Evolutionary conservation across 2,888 invertebrate species (phyloP).

Genomic region (Drosophila meridiana): DNA sequence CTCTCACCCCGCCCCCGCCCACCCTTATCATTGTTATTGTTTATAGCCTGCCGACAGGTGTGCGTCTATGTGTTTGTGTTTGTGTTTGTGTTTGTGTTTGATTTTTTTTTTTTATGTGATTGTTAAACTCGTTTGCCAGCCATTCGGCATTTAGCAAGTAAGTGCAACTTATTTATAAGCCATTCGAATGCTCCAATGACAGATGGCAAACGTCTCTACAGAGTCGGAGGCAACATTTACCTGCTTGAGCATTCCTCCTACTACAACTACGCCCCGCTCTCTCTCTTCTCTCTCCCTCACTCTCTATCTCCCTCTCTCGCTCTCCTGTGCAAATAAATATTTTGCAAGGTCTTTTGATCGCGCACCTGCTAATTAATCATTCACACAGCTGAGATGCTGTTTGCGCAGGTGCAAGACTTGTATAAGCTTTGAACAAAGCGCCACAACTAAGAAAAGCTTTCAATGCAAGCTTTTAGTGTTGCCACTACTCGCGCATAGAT

Average conservation of each 20-base stretch:
- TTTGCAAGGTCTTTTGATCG: slow-evolving; percentile 51
- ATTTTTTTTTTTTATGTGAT: slow-evolving; percentile 46
- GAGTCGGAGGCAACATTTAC: slow-evolving; percentile 6
- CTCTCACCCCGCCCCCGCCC: background rate
- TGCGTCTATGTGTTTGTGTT: background rate
- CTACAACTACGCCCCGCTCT: background rate
- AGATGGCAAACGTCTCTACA: slow-evolving; percentile 19
- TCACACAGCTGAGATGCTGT: background rate
- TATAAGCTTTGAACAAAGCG: slow-evolving; percentile 30
- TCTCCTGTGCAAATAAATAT: slow-evolving; percentile 31
- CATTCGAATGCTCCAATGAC: slow-evolving; percentile 28
- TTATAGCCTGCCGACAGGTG: slow-evolving; percentile 4
- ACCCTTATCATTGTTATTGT: slow-evolving; percentile 24
- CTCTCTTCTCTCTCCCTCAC: background rate
- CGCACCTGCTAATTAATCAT: slow-evolving; percentile 6
- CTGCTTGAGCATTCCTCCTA: slow-evolving; percentile 10
- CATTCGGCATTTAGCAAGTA: slow-evolving; percentile 63
- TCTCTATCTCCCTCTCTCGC: background rate
- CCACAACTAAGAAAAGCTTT: slow-evolving; percentile 7
- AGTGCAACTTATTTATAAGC: slow-evolving; percentile 69
- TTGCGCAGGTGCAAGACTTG: slow-evolving; percentile 40
- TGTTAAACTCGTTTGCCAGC: slow-evolving; percentile 63
- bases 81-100: background rate
- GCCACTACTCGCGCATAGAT: slow-evolving; percentile 18
- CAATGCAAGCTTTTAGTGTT: background rate